Percentiles rank a stretch among this genome's conserved stretches.
Evolutionary conservation across 1,140 invertebrate genomes (phyloP).

Genomic region (Augochlora pura): DNA sequence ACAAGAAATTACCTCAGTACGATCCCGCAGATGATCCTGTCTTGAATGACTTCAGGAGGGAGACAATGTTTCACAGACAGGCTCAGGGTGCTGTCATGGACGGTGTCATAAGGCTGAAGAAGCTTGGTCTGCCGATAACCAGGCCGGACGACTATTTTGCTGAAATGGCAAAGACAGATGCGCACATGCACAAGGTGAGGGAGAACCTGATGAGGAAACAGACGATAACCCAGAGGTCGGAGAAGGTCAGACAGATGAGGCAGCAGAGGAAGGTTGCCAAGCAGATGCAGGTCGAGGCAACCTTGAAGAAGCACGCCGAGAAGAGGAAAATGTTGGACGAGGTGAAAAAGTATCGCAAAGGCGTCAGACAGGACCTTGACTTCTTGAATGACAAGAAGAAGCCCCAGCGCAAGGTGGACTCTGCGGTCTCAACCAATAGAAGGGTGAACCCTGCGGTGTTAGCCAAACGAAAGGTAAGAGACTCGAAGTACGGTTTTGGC

Average conservation of each 20-base stretch:
- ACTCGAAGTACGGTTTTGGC: slow-evolving; percentile 96
- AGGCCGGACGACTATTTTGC: slow-evolving; percentile 98
- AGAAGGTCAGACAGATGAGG: slow-evolving; percentile 93
- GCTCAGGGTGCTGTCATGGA: slow-evolving; percentile 93
- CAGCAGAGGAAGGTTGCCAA: slow-evolving; percentile 96
- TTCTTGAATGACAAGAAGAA: slow-evolving; percentile 90
- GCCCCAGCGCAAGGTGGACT: slow-evolving; percentile 70
- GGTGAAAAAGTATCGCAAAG: slow-evolving; percentile 92
- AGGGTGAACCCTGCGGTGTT: too few species aligned
- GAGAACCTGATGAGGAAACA: slow-evolving; percentile 92
- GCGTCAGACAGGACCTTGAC: slow-evolving; percentile 88
- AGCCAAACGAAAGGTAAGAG: slow-evolving; percentile 86
- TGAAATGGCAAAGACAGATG: slow-evolving; percentile 98
- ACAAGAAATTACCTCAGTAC: slow-evolving; percentile 84
- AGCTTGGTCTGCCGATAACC: slow-evolving; percentile 88
- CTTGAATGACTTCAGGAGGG: slow-evolving; percentile 96
- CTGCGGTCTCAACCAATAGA: slow-evolving; percentile 81
- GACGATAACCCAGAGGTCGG: slow-evolving; percentile 89
- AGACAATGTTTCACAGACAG: slow-evolving; percentile 94
- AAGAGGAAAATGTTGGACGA: slow-evolving; percentile 91
- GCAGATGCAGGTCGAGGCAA: slow-evolving; percentile 91
- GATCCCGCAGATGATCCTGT: slow-evolving; percentile 87
- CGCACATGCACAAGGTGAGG: slow-evolving; percentile 98
- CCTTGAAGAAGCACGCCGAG: slow-evolving; percentile 88
- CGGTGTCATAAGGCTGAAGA: slow-evolving; percentile 87